Percentiles rank a stretch among this genome's conserved stretches.
phyloP scores from a whole-genome alignment of 2,888 invertebrate genomes.

The Metallyticus violacea region DNA sequence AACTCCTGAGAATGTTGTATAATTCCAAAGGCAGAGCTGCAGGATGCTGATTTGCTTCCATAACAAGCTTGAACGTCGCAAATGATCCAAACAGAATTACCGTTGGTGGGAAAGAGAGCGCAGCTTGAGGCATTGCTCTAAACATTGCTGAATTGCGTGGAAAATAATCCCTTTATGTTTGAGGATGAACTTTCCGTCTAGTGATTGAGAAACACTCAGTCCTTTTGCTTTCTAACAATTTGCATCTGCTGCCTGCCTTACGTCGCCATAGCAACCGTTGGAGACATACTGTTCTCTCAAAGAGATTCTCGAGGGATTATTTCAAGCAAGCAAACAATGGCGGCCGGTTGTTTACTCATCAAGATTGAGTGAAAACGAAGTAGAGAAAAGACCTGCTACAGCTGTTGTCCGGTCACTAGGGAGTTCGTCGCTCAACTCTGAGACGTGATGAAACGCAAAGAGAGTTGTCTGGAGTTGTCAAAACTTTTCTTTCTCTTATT shows the following conservation, averaged over 20 bases:
- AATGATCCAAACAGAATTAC: too few relatives aligned
- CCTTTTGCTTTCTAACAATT: neutral
- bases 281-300: neutral
- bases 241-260: neutral
- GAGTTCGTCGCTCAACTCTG: too few relatives aligned
- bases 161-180: neutral
- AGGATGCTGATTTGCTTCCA: too few relatives aligned
- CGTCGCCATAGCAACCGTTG: neutral
- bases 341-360: neutral
- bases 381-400: neutral
- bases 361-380: neutral
- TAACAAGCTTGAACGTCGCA: too few relatives aligned
- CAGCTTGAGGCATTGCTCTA: neutral
- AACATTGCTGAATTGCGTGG: neutral
- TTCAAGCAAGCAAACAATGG: neutral
- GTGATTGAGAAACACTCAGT: neutral
- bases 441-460: neutral
- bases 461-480: neutral
- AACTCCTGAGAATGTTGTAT: too few relatives aligned
- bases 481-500: neutral
- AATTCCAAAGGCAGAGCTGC: too few relatives aligned
- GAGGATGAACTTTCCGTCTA: neutral
- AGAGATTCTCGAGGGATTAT: neutral
- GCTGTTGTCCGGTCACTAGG: neutral
- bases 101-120: neutral